Percentiles rank a stretch among this genome's conserved stretches.
Conservation (phyloP, 2,888 invertebrate genomes). For the Panorpa germanica region DNA sequence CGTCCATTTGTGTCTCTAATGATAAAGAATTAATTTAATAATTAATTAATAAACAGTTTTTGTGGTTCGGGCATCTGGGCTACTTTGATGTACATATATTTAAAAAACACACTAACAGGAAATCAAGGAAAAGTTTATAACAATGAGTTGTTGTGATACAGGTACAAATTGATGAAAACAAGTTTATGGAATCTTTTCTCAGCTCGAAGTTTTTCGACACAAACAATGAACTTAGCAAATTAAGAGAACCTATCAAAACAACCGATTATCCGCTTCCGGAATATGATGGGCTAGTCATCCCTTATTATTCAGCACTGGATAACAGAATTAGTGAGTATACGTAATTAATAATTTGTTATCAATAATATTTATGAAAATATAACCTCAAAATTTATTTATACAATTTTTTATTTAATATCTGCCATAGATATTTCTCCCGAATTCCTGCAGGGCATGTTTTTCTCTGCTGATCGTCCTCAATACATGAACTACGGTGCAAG, state of each 20-base stretch:
- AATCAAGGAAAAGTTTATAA: too few species aligned
- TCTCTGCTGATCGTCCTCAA: slow-evolving; percentile 68
- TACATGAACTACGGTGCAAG: slow-evolving; percentile 89
- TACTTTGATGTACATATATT: too few species aligned
- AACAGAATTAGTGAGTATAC: slow-evolving; percentile 66
- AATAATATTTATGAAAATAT: slow-evolving; percentile 1
- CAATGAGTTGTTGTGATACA: too few species aligned
- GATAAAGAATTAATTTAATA: slow-evolving; percentile 21
- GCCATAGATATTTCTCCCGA: slow-evolving; percentile 88
- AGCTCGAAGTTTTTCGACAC: slow-evolving; percentile 65
- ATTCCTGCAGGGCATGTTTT: slow-evolving; percentile 82
- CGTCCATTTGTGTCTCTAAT: too few species aligned
- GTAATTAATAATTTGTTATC: too few species aligned
- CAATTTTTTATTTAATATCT: too few species aligned
- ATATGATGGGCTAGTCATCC: slow-evolving; percentile 68
- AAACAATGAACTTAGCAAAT: slow-evolving; percentile 55
- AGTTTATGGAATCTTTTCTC: slow-evolving; percentile 39
- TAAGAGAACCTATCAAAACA: slow-evolving; percentile 64
- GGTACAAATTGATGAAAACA: slow-evolving; percentile 21
- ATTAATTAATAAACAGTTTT: too few species aligned
- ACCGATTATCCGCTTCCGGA: slow-evolving; percentile 75
- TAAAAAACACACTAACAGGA: too few species aligned
- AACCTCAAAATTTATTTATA: too few species aligned
- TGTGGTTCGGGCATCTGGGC: too few species aligned
- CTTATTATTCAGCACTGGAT: slow-evolving; percentile 69